These are phyloP conservation scores for Morelia viridis DNA, from an alignment of 2,797 vertebrate species.

Conservation along the genomic window DNA sequence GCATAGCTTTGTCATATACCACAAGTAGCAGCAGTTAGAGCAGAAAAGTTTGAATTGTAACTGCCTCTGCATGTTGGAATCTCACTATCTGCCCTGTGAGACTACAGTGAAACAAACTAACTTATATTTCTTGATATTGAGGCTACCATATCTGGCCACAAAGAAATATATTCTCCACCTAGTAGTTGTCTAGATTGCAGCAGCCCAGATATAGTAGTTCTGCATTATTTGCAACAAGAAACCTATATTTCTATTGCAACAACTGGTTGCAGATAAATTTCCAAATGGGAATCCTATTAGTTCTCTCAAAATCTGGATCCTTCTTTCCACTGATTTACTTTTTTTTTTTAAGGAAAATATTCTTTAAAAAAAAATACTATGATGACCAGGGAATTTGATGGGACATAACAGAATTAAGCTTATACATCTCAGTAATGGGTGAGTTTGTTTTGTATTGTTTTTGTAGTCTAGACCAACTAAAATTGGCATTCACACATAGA, in stretches of 20 bases:
- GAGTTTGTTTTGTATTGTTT: background rate
- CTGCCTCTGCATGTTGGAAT: background rate
- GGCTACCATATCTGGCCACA: too few species aligned
- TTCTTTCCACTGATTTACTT: background rate
- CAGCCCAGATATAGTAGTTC: too few species aligned
- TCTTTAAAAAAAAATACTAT: too few species aligned
- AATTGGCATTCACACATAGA: too few species aligned
- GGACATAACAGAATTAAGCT: background rate
- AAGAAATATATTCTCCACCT: too few species aligned
- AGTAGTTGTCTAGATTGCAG: too few species aligned
- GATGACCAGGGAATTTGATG: background rate
- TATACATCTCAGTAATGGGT: background rate
- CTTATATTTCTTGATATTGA: background rate
- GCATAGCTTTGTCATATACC: background rate
- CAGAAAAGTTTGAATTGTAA: too few species aligned
- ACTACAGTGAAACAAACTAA: background rate
- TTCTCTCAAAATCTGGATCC: background rate
- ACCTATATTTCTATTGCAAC: background rate
- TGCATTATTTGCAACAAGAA: background rate
- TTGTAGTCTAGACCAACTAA: background rate
- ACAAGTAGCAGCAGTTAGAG: background rate
- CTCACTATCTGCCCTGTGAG: background rate
- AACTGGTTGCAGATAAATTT: background rate
- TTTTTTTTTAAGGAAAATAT: too few species aligned
- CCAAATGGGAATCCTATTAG: background rate